Evolutionary conservation across 2,113 vertebrate genomes (phyloP), one percentile per base, ranked within the genome.

Genomic region (Hippolais icterina): DNA sequence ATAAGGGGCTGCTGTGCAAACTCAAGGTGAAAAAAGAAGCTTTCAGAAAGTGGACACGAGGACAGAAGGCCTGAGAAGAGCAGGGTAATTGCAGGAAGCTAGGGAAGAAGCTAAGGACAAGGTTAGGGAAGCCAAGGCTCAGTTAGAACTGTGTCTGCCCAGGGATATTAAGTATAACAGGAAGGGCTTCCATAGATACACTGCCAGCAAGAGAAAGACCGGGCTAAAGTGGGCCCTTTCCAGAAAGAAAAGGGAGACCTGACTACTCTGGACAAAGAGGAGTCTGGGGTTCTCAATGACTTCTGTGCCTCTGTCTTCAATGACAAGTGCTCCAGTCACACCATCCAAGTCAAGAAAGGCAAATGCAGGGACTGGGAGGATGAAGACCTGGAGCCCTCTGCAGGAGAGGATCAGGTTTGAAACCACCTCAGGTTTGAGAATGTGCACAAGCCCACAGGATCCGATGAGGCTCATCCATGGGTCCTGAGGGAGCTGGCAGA

Each of bases 401-500:
- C 20, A 65, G 29, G 29, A 65, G 12, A 49, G 24, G 29, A 56
- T 49, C 50, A 57, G 24, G 24, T 17, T 29, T 1, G 5, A 49
- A 19, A 56, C 5, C 19, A 24, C n/a, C 12, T n/a, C 27, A 41
- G 18, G 13, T 33, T 21, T 61, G 13, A 61, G 29, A 65, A 56
- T n/a, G 24, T 28, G 19, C 8, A 19, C 23, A 56, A 75, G 24
- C 65, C 69, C 35, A 16, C 2, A 2, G 24, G 20, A 65, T 20
- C 12, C 1, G 1, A 41, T 15, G 12, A 57, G 5, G 6, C 0
- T 49, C 23, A 56, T 41, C 42, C 5, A 8, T 19, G 10, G 29
- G 3, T 75, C 60, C 42, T 29, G 10, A 57, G 20, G 29, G 20
- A 57, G 12, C 18, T 41, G 42, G 19, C 41, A 61, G 21, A 63